Evolutionary conservation across 2,888 invertebrate species (phyloP).

Genomic region (Nomada goodeniana): DNA sequence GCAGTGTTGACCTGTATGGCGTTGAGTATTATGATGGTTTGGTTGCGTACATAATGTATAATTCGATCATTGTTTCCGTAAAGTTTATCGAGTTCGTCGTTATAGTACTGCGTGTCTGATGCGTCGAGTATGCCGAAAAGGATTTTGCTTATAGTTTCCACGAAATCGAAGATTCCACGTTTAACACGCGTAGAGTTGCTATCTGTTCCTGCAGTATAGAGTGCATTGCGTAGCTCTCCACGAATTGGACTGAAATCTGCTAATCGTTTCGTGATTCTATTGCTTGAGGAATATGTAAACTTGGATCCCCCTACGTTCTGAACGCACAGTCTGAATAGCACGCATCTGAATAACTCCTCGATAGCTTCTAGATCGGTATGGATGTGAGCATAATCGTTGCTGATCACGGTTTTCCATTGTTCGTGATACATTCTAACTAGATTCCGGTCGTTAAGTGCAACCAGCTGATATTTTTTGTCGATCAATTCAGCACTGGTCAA

Average conservation of each 20-base stretch:
- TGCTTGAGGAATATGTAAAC: constrained; percentile 62
- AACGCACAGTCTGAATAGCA: no score
- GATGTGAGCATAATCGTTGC: constrained; percentile 19
- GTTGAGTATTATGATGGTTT: background rate
- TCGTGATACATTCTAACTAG: constrained; percentile 11
- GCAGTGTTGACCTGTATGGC: background rate
- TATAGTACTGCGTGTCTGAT: constrained; percentile 3
- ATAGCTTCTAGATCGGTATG: background rate
- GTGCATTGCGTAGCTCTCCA: constrained; percentile 3
- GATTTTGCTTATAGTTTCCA: background rate
- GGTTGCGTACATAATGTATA: constrained; percentile 1
- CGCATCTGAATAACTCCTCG: no score
- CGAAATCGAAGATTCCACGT: constrained; percentile 9
- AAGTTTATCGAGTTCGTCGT: constrained; percentile 12
- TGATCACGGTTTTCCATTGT: constrained; percentile 21
- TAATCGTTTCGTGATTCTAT: background rate
- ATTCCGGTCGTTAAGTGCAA: constrained; percentile 3
- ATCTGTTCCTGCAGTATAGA: constrained; percentile 4
- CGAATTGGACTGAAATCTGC: constrained; percentile 4
- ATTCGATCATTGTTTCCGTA: background rate
- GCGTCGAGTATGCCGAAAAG: constrained; percentile 12
- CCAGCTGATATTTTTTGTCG: background rate
- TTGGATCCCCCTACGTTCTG: background rate
- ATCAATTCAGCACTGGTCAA: background rate
- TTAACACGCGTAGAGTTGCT: constrained; percentile 3